Evolutionary conservation across 2,113 vertebrate genomes (phyloP).

Genomic region (Tautogolabrus adspersus): DNA sequence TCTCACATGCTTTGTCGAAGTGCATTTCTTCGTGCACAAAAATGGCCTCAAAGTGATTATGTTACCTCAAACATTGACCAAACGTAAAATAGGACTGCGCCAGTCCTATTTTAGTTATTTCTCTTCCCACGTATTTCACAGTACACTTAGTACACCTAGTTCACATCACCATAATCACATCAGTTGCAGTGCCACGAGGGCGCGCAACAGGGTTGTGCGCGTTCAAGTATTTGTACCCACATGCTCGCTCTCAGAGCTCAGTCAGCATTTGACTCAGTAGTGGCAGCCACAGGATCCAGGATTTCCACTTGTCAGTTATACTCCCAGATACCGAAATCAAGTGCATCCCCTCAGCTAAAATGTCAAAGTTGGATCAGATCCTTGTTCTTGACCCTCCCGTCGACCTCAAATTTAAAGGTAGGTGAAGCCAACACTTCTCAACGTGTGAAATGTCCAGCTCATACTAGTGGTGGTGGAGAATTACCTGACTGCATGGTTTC

Average conservation of each 20-base stretch:
- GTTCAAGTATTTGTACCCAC: slow-evolving; percentile 63
- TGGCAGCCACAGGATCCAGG: slow-evolving; percentile 56
- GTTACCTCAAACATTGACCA: too few species aligned
- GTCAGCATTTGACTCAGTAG: slow-evolving; percentile 74
- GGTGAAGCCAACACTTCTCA: slow-evolving; percentile 22
- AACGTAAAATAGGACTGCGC: too few species aligned
- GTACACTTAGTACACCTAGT: slow-evolving; percentile 13
- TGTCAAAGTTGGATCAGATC: slow-evolving; percentile 95
- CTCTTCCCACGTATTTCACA: background rate
- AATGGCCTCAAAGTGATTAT: too few species aligned
- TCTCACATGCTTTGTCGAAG: too few species aligned
- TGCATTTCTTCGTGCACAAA: too few species aligned
- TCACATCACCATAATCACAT: slow-evolving; percentile 56
- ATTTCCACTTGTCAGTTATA: slow-evolving; percentile 71
- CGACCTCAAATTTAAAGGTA: slow-evolving; percentile 97
- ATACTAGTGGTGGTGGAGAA: background rate
- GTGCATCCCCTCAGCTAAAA: slow-evolving; percentile 82
- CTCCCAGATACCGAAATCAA: slow-evolving; percentile 68
- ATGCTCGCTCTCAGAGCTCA: slow-evolving; percentile 68
- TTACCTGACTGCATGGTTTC: slow-evolving; percentile 29
- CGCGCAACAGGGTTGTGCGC: slow-evolving; percentile 67
- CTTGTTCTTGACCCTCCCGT: slow-evolving; percentile 91
- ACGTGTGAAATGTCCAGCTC: background rate
- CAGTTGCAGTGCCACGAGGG: slow-evolving; percentile 51
- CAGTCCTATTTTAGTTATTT: background rate